Evolutionary conservation across 2,888 invertebrate genomes (phyloP), one percentile per base, ranked within the genome.

Genomic region (Microplitis manilae): DNA sequence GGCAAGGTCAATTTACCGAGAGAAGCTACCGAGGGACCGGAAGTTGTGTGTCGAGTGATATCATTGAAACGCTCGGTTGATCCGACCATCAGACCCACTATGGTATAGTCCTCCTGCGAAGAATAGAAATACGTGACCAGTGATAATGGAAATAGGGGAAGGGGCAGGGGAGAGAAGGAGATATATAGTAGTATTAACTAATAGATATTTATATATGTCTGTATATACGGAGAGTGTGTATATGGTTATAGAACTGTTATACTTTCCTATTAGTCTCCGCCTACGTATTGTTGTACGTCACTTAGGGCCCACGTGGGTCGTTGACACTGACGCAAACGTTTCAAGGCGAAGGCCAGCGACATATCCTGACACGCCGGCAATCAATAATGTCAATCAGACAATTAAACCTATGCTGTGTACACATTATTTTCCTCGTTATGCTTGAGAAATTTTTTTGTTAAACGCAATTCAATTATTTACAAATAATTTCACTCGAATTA

Each of bases 261-360:
- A 83, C 81, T 83, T 85, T 85, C 81, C 84, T 84, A 85, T 85
- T 85, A 85, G 84, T 84, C 83, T 83, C 84, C 81, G 84, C 85
- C 85, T 82, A 85, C 85, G 82, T 80, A 8, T 30, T 70, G 60
- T 72, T 76, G 77, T 79, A 80, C 81, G 79, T 83, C 17, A 30
- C 67, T 59, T 61, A 70, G 68, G 71, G 68, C 71, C 79, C 84
- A 83, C 81, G 81, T 82, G 82, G 85, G 83, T 83, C 85, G 81
- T 84, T 85, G 85, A 85, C 85, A 85, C 83, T 85, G 85, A 85
- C 83, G 81, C 73, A 73, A 39, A 30, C 64, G 20, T 64, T 73
- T 30, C 20, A 73, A 67, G 50, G 67, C 67, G 59, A 73, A 73
- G 67, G 73, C 67, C 39, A 60, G 73, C 67, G 15, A 60, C 9